Evolutionary conservation across 2,797 vertebrate genomes (phyloP).

Genomic region (Odontamblyopus rebecca): DNA sequence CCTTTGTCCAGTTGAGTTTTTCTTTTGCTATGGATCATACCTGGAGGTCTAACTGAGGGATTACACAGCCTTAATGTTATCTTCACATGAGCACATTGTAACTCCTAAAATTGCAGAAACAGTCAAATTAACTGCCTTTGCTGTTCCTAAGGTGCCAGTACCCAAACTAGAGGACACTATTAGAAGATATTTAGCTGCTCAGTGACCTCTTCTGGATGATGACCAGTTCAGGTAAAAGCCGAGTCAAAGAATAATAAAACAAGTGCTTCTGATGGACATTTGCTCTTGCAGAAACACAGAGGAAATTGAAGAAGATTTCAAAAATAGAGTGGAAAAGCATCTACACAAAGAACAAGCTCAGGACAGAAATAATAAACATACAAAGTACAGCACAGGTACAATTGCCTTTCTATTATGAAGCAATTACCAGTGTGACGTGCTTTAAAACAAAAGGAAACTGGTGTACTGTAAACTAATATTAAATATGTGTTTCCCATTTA

Average conservation of each 20-base stretch:
- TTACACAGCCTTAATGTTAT: too few relatives aligned
- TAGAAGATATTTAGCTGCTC: conserved; percentile 87
- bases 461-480: too few relatives aligned
- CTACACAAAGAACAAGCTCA: conserved; percentile 84
- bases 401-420: not conserved
- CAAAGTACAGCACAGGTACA: conserved; percentile 84
- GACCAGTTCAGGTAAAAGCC: conserved; percentile 84
- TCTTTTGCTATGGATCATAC: too few relatives aligned
- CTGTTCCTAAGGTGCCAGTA: conserved; percentile 81
- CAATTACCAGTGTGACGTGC: too few relatives aligned
- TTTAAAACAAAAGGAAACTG: too few relatives aligned
- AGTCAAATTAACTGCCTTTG: not conserved
- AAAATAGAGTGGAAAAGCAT: conserved; percentile 82
- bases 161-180: conserved; percentile 95
- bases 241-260: not conserved
- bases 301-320: conserved; percentile 82
- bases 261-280: not conserved
- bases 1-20: too few relatives aligned
- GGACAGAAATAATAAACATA: conserved; percentile 91
- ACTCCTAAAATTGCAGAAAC: too few relatives aligned
- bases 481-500: too few relatives aligned
- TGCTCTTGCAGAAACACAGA: conserved; percentile 82
- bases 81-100: too few relatives aligned
- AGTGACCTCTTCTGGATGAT: conserved; percentile 88
- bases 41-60: too few relatives aligned